Conservation (phyloP, 2,113 vertebrate species). For the Neopipo cinnamomea region DNA sequence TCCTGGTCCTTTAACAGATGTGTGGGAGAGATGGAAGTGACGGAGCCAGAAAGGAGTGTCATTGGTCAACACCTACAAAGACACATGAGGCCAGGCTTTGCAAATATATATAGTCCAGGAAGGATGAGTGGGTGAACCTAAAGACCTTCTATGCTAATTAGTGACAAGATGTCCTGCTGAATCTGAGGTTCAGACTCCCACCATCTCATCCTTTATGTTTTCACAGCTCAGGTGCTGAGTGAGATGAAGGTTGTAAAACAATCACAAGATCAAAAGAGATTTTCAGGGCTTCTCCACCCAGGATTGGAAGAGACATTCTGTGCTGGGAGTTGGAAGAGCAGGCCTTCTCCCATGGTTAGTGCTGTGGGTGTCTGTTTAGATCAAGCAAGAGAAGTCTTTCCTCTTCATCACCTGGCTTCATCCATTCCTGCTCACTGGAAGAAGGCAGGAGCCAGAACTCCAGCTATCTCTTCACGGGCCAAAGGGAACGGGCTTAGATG, state of each 20-base stretch:
- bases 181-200: not conserved
- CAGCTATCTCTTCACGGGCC: not conserved
- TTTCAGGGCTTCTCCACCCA: not conserved
- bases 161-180: not conserved
- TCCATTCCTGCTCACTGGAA: not conserved
- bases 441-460: not conserved
- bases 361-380: not conserved
- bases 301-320: not conserved
- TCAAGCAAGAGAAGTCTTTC: not conserved
- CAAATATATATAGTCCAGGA: not conserved
- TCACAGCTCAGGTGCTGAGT: not conserved
- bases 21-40: constrained; percentile 15
- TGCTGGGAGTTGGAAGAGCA: not conserved
- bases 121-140: not conserved
- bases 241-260: not conserved
- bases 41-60: not conserved
- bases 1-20: not conserved
- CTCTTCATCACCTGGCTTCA: not conserved
- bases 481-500: not conserved
- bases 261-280: not conserved
- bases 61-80: constrained; percentile 10
- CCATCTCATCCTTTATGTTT: not conserved
- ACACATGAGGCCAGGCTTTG: not conserved
- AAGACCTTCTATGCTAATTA: not conserved
- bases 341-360: not conserved